Conservation (phyloP, 2,113 vertebrate genomes). For the Pyxicephalus adspersus region DNA sequence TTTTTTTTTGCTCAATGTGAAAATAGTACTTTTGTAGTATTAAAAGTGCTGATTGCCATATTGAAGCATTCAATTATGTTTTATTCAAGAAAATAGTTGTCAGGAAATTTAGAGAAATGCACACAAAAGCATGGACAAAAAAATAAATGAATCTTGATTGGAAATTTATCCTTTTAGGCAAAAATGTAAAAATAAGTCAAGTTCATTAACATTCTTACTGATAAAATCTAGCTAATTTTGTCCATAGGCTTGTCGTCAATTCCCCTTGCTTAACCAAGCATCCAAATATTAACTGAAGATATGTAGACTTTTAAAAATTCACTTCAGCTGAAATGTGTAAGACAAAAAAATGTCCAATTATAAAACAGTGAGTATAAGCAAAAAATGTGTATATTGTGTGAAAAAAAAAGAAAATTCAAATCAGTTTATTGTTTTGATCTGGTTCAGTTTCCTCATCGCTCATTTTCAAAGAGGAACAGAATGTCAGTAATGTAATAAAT, state of each 20-base stretch:
- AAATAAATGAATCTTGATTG: slow-evolving; percentile 32
- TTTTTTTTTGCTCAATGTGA: neutral
- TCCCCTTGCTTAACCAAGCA: neutral
- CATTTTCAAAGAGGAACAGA: no score
- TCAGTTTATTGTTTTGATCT: no score
- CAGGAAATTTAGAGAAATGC: slow-evolving; percentile 13
- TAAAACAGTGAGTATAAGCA: no score
- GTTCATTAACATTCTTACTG: neutral
- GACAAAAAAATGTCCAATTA: no score
- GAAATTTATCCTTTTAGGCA: neutral
- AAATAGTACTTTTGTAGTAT: neutral
- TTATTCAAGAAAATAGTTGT: neutral
- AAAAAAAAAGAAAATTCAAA: no score
- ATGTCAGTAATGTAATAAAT: no score
- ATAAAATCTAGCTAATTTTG: slow-evolving; percentile 1
- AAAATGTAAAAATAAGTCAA: slow-evolving; percentile 5
- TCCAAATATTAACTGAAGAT: no score
- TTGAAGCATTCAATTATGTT: neutral
- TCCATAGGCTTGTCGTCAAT: neutral
- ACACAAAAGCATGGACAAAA: neutral
- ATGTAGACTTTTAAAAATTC: no score
- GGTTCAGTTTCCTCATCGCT: no score
- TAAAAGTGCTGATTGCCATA: neutral
- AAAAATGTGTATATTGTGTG: no score
- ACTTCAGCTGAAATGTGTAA: no score